Conservation (phyloP, 2,888 invertebrate genomes). For the Caenorhabditis japonica region DNA sequence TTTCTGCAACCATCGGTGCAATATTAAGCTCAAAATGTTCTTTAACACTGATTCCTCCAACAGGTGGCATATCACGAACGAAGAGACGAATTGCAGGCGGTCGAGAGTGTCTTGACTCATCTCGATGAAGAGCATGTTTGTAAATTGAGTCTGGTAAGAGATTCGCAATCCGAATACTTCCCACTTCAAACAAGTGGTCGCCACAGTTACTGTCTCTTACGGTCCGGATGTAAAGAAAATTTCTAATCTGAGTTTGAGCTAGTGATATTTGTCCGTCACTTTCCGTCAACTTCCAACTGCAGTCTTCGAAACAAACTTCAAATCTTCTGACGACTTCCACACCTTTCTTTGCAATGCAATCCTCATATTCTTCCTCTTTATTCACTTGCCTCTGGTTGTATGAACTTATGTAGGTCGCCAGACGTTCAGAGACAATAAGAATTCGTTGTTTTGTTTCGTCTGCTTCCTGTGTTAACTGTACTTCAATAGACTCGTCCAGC, state of each 20-base stretch:
- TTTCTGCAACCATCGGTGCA: slow-evolving; percentile 80
- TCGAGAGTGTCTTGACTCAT: slow-evolving; percentile 81
- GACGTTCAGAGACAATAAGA: slow-evolving; percentile 89
- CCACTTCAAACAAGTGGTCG: slow-evolving; percentile 94
- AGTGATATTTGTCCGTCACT: slow-evolving; percentile 97
- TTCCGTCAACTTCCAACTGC: slow-evolving; percentile 97
- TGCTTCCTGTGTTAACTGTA: slow-evolving; percentile 64
- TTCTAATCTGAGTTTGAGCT: slow-evolving; percentile 93
- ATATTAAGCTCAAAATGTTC: slow-evolving; percentile 89
- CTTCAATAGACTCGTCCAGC: slow-evolving; percentile 42
- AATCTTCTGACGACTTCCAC: slow-evolving; percentile 65
- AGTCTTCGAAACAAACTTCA: slow-evolving; percentile 94
- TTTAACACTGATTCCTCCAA: slow-evolving; percentile 98
- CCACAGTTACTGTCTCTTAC: slow-evolving; percentile 96
- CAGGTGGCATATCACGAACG: slow-evolving; percentile 90
- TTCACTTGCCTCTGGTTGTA: slow-evolving; percentile 78
- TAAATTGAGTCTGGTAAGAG: slow-evolving; percentile 93
- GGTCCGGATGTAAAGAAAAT: slow-evolving; percentile 96
- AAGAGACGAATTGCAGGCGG: slow-evolving; percentile 93
- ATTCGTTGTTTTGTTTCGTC: slow-evolving; percentile 81
- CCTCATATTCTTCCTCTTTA: slow-evolving; percentile 27
- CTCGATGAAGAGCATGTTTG: slow-evolving; percentile 63
- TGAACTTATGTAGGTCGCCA: slow-evolving; percentile 90
- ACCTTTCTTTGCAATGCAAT: slow-evolving; percentile 60
- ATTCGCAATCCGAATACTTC: slow-evolving; percentile 94